These are phyloP conservation scores for Propithecus deckenii DNA, from an alignment of 2,797 vertebrate genomes.

Conservation along the genomic window DNA sequence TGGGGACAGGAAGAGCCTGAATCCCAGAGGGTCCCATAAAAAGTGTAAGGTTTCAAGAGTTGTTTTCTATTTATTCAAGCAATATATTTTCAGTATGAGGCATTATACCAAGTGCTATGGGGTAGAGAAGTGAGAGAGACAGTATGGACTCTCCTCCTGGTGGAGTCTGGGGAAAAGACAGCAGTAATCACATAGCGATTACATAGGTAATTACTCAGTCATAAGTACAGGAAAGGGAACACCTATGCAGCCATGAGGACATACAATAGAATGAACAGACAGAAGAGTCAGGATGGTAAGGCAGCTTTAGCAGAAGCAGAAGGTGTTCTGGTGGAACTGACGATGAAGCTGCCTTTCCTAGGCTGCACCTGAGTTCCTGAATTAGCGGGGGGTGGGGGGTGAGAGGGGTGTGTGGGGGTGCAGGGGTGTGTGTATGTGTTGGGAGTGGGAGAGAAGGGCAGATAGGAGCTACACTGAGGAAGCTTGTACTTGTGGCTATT, in stretches of 20 bases:
- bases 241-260: not conserved
- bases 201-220: not conserved
- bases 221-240: not conserved
- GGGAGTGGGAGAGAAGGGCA: not conserved
- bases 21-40: not conserved
- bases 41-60: not conserved
- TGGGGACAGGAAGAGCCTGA: not conserved
- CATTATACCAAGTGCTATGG: not conserved
- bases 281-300: not conserved
- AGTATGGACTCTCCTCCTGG: not conserved
- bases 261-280: not conserved
- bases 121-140: not conserved
- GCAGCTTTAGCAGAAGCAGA: not conserved
- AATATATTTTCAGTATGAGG: not conserved
- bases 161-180: not conserved
- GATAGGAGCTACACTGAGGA: not conserved
- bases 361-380: not conserved
- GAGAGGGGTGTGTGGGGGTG: not conserved
- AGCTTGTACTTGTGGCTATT: not conserved
- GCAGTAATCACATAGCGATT: not conserved
- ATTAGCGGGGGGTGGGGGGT: too few relatives aligned
- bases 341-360: not conserved
- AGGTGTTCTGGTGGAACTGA: not conserved
- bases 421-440: not conserved
- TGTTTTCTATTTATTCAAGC: not conserved